phyloP scores from a whole-genome alignment of 2,113 vertebrate genomes.

The Promerops cafer region DNA sequence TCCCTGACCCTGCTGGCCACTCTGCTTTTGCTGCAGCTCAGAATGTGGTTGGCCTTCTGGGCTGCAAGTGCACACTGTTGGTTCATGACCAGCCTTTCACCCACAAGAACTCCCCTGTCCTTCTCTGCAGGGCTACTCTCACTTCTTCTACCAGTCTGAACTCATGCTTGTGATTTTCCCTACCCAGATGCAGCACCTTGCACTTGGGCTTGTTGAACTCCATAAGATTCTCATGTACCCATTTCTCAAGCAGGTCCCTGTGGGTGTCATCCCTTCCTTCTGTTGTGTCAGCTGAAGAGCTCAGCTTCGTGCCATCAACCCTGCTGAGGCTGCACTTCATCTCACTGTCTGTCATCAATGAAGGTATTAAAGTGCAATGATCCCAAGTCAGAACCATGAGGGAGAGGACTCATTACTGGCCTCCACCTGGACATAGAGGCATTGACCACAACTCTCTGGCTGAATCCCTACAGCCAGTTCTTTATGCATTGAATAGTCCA shows the following conservation, averaged over 20 bases:
- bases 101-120: accelerated
- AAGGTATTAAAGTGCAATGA: not conserved
- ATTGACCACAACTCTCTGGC: not conserved
- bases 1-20: not conserved
- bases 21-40: not conserved
- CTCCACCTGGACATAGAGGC: not conserved
- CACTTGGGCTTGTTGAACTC: not conserved
- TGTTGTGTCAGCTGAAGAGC: not conserved
- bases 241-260: not conserved
- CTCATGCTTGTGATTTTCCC: not conserved
- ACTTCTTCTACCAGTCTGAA: not conserved
- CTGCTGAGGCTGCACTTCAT: not conserved
- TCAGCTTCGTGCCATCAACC: not conserved
- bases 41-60: not conserved
- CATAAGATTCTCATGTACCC: too few relatives aligned
- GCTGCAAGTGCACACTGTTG: not conserved
- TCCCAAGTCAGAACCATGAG: not conserved
- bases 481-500: not conserved
- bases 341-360: not conserved
- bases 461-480: not conserved
- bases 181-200: not conserved
- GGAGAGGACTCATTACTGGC: not conserved
- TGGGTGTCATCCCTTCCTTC: not conserved
- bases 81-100: not conserved
- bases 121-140: accelerated